phyloP scores from a whole-genome alignment of 2,888 invertebrate species.

The Amiota communis region DNA sequence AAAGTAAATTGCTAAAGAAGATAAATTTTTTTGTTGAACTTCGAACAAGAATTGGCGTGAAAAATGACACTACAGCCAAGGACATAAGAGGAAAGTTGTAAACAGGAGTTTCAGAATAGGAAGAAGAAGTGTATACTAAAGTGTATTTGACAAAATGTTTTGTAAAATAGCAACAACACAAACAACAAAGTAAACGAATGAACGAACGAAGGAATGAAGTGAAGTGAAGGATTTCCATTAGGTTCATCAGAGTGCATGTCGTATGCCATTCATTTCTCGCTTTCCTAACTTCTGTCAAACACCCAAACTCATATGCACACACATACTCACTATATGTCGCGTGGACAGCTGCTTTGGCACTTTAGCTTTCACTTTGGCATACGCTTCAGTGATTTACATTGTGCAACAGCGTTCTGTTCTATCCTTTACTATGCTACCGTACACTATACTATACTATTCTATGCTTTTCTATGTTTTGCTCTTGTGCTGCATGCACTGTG shows the following conservation, averaged over 20 bases:
- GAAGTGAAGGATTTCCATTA: constrained; percentile 52
- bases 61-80: too few species aligned
- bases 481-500: background rate
- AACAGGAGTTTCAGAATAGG: too few species aligned
- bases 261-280: constrained; percentile 8
- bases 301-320: background rate
- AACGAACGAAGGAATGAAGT: constrained; percentile 21
- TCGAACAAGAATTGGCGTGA: too few species aligned
- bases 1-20: too few species aligned
- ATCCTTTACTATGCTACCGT: too few species aligned
- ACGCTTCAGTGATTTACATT: background rate
- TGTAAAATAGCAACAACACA: constrained; percentile 12
- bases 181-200: background rate
- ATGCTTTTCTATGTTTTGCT: too few species aligned
- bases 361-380: background rate
- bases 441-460: too few species aligned
- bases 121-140: background rate
- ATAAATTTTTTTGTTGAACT: too few species aligned
- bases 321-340: background rate
- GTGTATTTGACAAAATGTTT: constrained; percentile 59
- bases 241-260: constrained; percentile 28
- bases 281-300: too few species aligned
- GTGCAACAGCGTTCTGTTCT: too few species aligned
- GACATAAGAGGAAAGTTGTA: too few species aligned
- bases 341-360: constrained; percentile 2